Percentiles rank a stretch among this genome's conserved stretches.
Conservation (phyloP, 2,113 vertebrate genomes). For the Cheirogaleus medius region DNA sequence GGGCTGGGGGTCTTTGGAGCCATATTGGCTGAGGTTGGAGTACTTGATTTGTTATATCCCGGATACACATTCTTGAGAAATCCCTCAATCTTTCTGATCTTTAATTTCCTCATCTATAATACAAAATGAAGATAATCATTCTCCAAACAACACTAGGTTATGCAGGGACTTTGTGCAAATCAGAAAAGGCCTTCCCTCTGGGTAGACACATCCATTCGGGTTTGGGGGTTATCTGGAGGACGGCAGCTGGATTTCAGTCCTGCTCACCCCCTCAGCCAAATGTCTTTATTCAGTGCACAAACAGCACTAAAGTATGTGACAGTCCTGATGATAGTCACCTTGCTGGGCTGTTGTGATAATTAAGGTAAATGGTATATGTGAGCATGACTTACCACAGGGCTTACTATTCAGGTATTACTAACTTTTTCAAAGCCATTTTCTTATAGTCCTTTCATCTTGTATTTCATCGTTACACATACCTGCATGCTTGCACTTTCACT, state of each 20-base stretch:
- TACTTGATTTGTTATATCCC: not conserved
- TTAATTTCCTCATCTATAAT: not conserved
- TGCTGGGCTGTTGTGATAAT: not conserved
- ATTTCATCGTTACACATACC: not conserved
- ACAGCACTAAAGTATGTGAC: not conserved
- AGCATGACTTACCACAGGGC: not conserved
- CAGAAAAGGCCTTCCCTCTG: not conserved
- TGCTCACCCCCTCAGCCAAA: not conserved
- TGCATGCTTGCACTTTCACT: not conserved
- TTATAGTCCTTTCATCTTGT: not conserved
- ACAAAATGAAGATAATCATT: not conserved
- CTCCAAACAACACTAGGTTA: not conserved
- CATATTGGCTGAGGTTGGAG: not conserved
- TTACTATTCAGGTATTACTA: not conserved
- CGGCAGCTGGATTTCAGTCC: not conserved
- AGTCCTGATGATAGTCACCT: not conserved
- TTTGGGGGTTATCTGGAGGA: not conserved
- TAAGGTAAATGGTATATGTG: not conserved
- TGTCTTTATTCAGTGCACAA: not conserved
- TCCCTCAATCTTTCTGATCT: not conserved
- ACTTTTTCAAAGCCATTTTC: not conserved
- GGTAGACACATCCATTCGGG: not conserved
- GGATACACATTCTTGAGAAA: not conserved
- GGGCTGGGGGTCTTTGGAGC: not conserved
- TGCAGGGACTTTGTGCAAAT: not conserved